Evolutionary conservation across 2,113 vertebrate species (phyloP).

Genomic region (Atherinomorus stipes): DNA sequence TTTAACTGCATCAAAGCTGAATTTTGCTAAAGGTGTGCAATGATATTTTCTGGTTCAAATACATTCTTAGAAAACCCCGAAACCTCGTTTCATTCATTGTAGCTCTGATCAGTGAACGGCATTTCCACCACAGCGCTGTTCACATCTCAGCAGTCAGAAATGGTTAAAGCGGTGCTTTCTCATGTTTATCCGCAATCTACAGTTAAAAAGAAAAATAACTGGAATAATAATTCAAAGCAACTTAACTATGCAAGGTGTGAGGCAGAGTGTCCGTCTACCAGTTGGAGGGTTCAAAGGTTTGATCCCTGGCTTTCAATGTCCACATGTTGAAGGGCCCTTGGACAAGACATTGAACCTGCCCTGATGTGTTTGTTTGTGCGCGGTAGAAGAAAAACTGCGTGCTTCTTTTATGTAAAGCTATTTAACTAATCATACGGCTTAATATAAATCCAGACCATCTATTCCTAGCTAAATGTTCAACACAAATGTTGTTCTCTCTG

Average conservation of each 20-base stretch:
- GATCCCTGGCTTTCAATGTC: not conserved
- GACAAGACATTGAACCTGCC: not conserved
- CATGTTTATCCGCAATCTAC: not conserved
- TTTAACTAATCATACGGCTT: too few relatives aligned
- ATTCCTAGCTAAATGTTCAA: too few relatives aligned
- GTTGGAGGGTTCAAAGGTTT: not conserved
- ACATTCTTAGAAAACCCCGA: conserved; percentile 3
- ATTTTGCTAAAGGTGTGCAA: conserved; percentile 11
- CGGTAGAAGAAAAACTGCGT: too few relatives aligned
- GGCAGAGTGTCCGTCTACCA: not conserved
- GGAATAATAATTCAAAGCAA: not conserved
- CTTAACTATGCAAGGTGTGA: not conserved
- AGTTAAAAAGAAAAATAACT: not conserved
- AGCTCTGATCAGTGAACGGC: conserved; percentile 4
- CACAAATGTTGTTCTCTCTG: too few relatives aligned
- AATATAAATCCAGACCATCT: not conserved
- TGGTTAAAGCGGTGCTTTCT: not conserved
- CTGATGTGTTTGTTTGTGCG: not conserved
- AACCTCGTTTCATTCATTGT: conserved; percentile 2
- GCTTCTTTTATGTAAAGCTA: too few relatives aligned
- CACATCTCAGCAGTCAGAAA: not conserved
- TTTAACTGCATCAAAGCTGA: not conserved
- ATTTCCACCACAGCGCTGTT: not conserved
- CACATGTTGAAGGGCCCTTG: not conserved
- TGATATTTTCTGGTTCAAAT: not conserved